Conservation (phyloP, 2,888 invertebrate genomes). For the Dryobotodes eremita region DNA sequence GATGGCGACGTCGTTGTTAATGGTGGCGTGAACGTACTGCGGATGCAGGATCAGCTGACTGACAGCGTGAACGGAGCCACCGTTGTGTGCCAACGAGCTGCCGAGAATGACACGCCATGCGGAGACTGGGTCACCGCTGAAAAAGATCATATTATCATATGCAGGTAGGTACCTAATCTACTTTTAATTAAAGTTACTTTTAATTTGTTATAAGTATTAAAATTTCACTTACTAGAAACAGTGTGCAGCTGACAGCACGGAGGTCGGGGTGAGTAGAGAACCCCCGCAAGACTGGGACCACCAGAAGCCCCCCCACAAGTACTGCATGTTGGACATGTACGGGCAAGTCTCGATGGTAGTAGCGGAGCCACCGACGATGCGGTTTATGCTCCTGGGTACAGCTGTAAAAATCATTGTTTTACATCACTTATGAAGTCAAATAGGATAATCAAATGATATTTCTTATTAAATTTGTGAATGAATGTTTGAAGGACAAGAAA, state of each 20-base stretch:
- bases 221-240: slow-evolving; percentile 75
- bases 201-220: background rate
- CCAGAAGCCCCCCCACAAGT: slow-evolving; percentile 59
- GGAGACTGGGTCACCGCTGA: slow-evolving; percentile 68
- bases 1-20: slow-evolving; percentile 74
- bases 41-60: slow-evolving; percentile 65
- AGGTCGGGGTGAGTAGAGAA: slow-evolving; percentile 70
- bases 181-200: too few species aligned
- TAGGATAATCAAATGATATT: background rate
- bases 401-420: slow-evolving; percentile 65
- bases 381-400: slow-evolving; percentile 66
- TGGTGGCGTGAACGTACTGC: slow-evolving; percentile 55
- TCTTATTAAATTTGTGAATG: background rate
- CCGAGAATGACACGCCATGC: slow-evolving; percentile 76
- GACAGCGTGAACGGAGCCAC: slow-evolving; percentile 67
- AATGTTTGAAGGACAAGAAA: background rate
- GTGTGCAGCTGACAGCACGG: slow-evolving; percentile 78
- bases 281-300: slow-evolving; percentile 78
- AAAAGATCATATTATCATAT: slow-evolving; percentile 17
- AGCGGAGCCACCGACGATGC: slow-evolving; percentile 77
- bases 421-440: background rate
- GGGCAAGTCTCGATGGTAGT: slow-evolving; percentile 75
- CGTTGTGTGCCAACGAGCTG: slow-evolving; percentile 61
- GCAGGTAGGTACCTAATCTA: too few species aligned
- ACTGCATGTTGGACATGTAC: slow-evolving; percentile 79